Evolutionary conservation across 1,140 invertebrate species (phyloP), one percentile per base, ranked within the genome.

Genomic region (Tetramorium parvispinum): DNA sequence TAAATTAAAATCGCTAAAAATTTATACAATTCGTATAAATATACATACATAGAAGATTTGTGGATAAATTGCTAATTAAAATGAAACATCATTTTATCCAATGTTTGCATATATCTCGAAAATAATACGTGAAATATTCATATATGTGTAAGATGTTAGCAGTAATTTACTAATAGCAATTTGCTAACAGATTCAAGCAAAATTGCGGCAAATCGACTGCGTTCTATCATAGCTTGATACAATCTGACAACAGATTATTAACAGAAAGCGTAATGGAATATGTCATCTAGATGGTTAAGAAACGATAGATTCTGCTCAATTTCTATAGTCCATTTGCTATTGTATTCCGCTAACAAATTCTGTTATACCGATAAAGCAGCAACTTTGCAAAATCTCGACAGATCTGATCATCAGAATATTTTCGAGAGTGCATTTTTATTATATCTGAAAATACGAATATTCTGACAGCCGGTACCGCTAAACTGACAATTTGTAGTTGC

Each of bases 401-500:
- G 10, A 40, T 43, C 21, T n/a, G 16, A 21, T 21, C 16, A 8
- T 21, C 3, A 11, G 13, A 7, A 49, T 68, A 68, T 49, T 32
- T 63, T 32, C 10, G 24, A 27, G 27, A 27, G 21, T 8, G 16
- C 49, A 49, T 16, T 70, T 70, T 49, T 13, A 73, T 76, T 11
- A 55, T 18, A 6, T 43, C 13, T 18, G 13, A 16, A 8, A 21
- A 11, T n/a, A 4, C 0, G 11, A 13, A 24, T 16, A 13, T 16
- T 75, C 18, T n/a, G 46, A 51, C 5, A 73, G 3, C 61, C 18
- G 51, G 51, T 55, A 78, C 0, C 24, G 78, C 21, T 8, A 18
- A 37, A 16, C 8, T 61, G 27, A 40, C 88, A 88, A 93, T 91
- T 89, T 91, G 89, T 91, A 75, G 92, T 94, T 95, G 94, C 93